These are phyloP conservation scores for Gari tellinella DNA, from an alignment of 2,888 invertebrate genomes.

Conservation along the genomic window DNA sequence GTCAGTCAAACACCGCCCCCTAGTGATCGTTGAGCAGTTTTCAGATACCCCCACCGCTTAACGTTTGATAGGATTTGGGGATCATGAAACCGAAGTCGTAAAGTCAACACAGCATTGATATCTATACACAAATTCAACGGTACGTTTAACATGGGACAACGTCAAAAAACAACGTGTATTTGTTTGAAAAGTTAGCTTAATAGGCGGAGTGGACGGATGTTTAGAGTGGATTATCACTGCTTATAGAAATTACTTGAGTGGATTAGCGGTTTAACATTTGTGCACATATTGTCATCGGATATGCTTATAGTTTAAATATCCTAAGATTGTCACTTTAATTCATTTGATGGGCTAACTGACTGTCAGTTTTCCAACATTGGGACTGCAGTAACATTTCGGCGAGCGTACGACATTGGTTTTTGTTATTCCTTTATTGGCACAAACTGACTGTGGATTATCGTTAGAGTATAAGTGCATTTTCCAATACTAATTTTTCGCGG, in stretches of 20 bases:
- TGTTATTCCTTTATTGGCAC: no score
- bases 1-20: conserved; percentile 34
- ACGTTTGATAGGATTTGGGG: conserved; percentile 31
- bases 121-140: conserved; percentile 28
- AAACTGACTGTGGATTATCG: no score
- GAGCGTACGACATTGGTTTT: no score
- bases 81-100: conserved; percentile 23
- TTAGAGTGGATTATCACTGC: conserved; percentile 19
- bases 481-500: no score
- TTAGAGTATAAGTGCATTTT: no score
- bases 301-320: no score
- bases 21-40: conserved; percentile 15
- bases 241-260: conserved; percentile 8
- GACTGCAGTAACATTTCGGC: no score
- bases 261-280: conserved; percentile 13
- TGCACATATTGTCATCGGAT: neutral
- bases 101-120: conserved; percentile 21
- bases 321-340: no score
- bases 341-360: no score
- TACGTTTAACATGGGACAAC: conserved; percentile 18
- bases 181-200: neutral
- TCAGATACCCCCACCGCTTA: conserved; percentile 25
- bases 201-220: neutral
- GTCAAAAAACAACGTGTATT: conserved; percentile 5
- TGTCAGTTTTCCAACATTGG: no score